Percentiles rank a stretch among this genome's conserved stretches.
phyloP scores from a whole-genome alignment of 2,113 vertebrate genomes.

The Cochlearius cochlearius region DNA sequence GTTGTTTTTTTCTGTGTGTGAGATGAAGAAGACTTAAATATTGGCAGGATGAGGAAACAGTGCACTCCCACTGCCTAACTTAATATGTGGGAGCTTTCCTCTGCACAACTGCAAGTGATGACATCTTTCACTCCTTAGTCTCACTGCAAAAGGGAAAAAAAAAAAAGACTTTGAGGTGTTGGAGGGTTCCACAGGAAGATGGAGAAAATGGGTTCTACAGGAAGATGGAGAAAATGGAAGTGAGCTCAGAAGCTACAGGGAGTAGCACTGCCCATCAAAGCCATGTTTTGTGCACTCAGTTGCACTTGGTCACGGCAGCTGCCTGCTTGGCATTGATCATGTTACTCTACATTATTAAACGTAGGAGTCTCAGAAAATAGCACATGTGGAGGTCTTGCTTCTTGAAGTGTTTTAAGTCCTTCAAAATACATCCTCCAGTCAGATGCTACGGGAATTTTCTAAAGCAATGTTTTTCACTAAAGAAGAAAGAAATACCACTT shows the following conservation, averaged over 20 bases:
- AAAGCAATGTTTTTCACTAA: not conserved
- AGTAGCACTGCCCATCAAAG: not conserved
- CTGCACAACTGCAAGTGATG: not conserved
- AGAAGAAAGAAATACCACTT: not conserved
- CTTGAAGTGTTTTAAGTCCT: not conserved
- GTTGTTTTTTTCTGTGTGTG: not conserved
- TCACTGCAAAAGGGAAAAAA: not conserved
- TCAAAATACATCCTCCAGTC: not conserved
- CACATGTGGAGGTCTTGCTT: not conserved
- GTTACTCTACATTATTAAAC: not conserved
- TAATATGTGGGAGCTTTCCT: constrained; percentile 6
- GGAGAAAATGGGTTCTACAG: not conserved
- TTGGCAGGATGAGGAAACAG: not conserved
- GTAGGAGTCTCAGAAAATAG: not conserved
- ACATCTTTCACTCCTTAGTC: not conserved
- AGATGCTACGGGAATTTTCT: not conserved
- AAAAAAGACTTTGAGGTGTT: not conserved
- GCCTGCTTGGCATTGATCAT: not conserved
- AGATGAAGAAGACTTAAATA: not conserved
- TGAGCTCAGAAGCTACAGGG: not conserved
- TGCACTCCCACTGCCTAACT: not conserved
- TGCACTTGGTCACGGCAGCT: not conserved
- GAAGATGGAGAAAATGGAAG: not conserved
- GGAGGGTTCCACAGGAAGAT: not conserved
- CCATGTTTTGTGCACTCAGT: not conserved